Percentiles rank a stretch among this genome's conserved stretches.
Evolutionary conservation across 92 coral and sea anemone species (phyloP).

Genomic region (Actinostola sp.): DNA sequence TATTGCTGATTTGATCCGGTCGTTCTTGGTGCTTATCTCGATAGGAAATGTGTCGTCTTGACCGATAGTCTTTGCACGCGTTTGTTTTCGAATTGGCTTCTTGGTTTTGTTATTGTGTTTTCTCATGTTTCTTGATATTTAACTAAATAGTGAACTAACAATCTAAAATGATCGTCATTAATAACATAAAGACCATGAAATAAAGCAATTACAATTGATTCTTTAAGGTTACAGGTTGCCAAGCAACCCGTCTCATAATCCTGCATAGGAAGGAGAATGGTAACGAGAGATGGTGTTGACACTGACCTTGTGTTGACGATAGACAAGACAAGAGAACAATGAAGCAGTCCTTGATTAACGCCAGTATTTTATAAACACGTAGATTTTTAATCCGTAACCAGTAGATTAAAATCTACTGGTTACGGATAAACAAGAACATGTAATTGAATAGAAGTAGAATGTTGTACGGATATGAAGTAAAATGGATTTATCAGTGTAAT

Average conservation of each 20-base stretch:
- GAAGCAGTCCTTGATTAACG: not conserved
- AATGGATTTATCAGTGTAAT: not conserved
- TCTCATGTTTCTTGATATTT: not conserved
- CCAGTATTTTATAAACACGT: not conserved
- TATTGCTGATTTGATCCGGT: constrained; percentile 81
- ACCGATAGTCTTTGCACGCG: constrained; percentile 9
- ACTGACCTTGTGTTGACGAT: constrained; percentile 5
- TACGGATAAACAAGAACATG: not conserved
- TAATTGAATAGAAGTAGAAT: no score
- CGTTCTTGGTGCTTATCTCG: constrained; percentile 39
- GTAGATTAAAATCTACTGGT: no score
- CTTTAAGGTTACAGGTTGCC: not conserved
- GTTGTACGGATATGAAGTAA: not conserved
- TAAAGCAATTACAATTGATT: no score
- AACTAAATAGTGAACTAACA: not conserved
- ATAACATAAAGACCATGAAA: no score
- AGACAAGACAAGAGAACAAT: not conserved
- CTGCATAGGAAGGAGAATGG: constrained; percentile 5
- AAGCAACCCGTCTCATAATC: not conserved
- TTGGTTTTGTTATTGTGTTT: constrained; percentile 6
- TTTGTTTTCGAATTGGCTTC: constrained; percentile 16
- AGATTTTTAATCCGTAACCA: not conserved
- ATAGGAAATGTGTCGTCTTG: not conserved
- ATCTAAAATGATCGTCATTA: not conserved
- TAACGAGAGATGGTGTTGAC: not conserved